phyloP scores from a whole-genome alignment of 2,113 vertebrate genomes.

The Paralichthys olivaceus region DNA sequence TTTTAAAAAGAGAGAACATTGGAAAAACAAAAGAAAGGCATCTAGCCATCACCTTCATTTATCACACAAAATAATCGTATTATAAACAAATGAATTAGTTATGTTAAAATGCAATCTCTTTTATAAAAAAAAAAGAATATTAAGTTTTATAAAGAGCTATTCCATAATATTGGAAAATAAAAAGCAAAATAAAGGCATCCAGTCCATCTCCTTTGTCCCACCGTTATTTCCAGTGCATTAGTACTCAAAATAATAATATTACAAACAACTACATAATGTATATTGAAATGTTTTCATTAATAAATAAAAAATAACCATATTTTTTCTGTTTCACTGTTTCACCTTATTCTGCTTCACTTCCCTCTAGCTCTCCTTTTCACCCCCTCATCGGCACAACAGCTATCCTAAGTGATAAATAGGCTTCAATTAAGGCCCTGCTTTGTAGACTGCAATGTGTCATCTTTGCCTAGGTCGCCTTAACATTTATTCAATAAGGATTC shows the following conservation, averaged over 20 bases:
- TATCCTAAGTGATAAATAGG: constrained; percentile 73
- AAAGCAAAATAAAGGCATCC: background rate
- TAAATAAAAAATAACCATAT: no score
- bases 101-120: background rate
- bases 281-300: background rate
- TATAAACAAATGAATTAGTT: background rate
- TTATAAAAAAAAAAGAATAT: no score
- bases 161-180: background rate
- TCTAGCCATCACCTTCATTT: no score
- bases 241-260: background rate
- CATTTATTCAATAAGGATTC: constrained; percentile 78
- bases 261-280: background rate
- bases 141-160: no score
- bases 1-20: no score
- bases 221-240: background rate
- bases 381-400: constrained; percentile 38
- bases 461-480: constrained; percentile 61
- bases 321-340: background rate
- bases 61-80: background rate
- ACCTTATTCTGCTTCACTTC: constrained; percentile 1
- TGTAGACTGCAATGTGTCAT: constrained; percentile 78
- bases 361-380: constrained; percentile 10
- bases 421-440: constrained; percentile 73
- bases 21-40: background rate
- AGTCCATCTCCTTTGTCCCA: background rate